Percentiles rank a stretch among this genome's conserved stretches.
phyloP scores from a whole-genome alignment of 2,797 vertebrate genomes.

The Sphenopsis melanotis region DNA sequence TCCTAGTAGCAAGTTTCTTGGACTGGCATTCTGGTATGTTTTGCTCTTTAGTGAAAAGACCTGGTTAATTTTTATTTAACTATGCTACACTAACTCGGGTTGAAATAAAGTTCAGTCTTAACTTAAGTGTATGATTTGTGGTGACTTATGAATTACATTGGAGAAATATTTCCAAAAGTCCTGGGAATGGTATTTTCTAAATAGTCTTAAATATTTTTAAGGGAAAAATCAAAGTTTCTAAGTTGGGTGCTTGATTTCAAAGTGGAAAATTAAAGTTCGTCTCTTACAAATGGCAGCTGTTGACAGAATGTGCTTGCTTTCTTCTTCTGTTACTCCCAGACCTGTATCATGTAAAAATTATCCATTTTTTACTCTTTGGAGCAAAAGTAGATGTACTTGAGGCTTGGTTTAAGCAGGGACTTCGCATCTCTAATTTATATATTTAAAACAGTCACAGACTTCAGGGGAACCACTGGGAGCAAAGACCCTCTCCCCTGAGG shows the following conservation, averaged over 20 bases:
- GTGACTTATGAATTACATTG: neutral
- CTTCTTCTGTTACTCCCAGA: neutral
- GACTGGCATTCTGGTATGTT: neutral
- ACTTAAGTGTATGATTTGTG: neutral
- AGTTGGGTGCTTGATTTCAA: neutral
- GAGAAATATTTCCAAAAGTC: neutral
- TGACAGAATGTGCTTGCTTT: neutral
- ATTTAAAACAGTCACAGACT: neutral
- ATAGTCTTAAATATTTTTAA: neutral
- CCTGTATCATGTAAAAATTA: neutral
- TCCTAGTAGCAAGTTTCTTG: neutral
- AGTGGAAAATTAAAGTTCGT: neutral
- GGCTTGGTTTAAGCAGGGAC: neutral
- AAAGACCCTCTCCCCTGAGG: neutral
- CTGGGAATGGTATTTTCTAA: neutral
- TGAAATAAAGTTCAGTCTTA: slow-evolving; percentile 34
- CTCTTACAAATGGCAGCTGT: neutral
- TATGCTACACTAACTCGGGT: neutral
- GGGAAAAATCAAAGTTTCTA: neutral
- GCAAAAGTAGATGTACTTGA: neutral
- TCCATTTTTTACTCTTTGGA: neutral
- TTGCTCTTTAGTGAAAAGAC: neutral
- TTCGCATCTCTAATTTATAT: neutral
- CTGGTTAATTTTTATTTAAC: slow-evolving; percentile 44
- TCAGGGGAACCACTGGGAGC: neutral